phyloP scores from a whole-genome alignment of 2,113 vertebrate species.

The Callionymus lyra region DNA sequence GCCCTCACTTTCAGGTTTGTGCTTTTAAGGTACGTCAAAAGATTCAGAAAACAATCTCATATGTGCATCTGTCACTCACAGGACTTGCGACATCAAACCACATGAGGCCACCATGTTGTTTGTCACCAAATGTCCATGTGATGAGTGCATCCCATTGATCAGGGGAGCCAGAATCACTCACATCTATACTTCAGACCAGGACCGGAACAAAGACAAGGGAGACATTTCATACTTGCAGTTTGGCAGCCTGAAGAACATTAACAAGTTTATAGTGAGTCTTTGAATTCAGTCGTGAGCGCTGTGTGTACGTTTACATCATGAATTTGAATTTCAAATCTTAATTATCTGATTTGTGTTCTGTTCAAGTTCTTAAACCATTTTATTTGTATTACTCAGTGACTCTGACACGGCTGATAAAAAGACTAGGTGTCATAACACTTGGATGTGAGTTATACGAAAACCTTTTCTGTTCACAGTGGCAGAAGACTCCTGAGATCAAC shows the following conservation, averaged over 20 bases:
- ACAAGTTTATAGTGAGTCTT: conserved; percentile 83
- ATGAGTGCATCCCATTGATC: conserved; percentile 91
- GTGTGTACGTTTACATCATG: no score
- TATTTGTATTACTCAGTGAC: no score
- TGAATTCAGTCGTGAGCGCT: no score
- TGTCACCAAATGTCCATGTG: conserved; percentile 91
- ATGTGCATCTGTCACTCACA: conserved; percentile 37
- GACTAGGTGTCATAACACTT: no score
- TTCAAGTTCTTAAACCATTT: no score
- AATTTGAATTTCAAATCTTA: no score
- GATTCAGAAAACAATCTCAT: not conserved
- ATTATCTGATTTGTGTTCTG: no score
- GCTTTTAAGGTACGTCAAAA: not conserved
- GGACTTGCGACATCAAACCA: conserved; percentile 77
- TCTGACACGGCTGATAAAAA: no score
- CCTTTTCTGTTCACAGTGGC: conserved; percentile 76
- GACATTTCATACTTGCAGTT: conserved; percentile 93
- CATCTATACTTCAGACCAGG: conserved; percentile 84
- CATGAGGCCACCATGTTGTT: conserved; percentile 85
- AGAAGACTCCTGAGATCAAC: conserved; percentile 62
- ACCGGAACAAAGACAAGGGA: conserved; percentile 83
- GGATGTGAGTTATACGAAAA: no score
- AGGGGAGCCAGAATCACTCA: conserved; percentile 85
- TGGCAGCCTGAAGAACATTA: conserved; percentile 69
- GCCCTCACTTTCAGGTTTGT: conserved; percentile 88